Evolutionary conservation across 2,888 invertebrate genomes (phyloP).

Genomic region (Parnassius glacialis): DNA sequence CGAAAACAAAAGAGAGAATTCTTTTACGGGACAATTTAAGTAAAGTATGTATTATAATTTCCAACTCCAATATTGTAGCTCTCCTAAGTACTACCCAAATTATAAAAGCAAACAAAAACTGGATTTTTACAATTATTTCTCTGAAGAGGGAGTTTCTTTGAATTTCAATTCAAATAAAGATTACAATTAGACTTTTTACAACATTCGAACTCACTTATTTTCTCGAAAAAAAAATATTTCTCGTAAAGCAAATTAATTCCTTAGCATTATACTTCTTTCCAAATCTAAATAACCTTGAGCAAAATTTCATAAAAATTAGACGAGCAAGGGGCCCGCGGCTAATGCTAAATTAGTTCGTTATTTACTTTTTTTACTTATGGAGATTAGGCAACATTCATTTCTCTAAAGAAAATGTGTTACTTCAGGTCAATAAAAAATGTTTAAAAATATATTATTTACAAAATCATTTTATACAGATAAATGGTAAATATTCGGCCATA

Average conservation of each 20-base stretch:
- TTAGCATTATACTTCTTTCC: constrained; percentile 73
- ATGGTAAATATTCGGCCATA: no score
- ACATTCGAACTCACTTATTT: constrained; percentile 72
- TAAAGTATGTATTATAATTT: constrained; percentile 23
- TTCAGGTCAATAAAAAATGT: no score
- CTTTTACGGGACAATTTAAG: constrained; percentile 8
- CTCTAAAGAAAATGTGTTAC: no score
- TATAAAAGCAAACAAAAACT: constrained; percentile 33
- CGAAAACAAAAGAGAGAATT: constrained; percentile 1
- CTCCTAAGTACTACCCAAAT: constrained; percentile 26
- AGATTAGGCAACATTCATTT: no score
- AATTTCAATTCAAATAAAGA: constrained; percentile 64
- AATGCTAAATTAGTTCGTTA: constrained; percentile 74
- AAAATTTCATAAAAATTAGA: constrained; percentile 73
- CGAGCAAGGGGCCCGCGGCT: constrained; percentile 65
- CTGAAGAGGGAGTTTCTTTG: constrained; percentile 47
- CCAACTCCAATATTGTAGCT: constrained; percentile 24
- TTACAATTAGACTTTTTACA: constrained; percentile 68
- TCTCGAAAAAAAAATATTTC: constrained; percentile 63
- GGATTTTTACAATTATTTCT: constrained; percentile 47
- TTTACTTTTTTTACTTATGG: constrained; percentile 55
- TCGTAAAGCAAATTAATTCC: constrained; percentile 74
- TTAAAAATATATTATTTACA: no score
- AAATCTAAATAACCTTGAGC: constrained; percentile 74
- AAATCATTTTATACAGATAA: no score